Evolutionary conservation across 2,888 invertebrate species (phyloP), one percentile per base, ranked within the genome.

Genomic region (Nycteola revayana): DNA sequence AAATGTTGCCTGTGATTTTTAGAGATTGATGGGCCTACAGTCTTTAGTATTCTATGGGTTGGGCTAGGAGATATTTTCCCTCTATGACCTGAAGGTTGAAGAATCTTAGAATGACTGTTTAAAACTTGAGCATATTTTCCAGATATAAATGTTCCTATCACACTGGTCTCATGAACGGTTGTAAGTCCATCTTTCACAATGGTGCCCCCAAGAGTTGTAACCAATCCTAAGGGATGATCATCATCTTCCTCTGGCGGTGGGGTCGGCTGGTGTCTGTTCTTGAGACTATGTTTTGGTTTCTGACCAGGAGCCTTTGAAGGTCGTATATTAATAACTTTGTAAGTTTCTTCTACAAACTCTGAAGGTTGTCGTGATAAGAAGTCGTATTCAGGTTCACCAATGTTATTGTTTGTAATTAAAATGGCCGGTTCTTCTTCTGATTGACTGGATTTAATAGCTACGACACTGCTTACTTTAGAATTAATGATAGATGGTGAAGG

Each of bases 91-190:
- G 75, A 49, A 17, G 75, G 68, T 43, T 75, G 69, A 37, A 92
- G 76, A 22, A 94, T 81, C 64, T 93, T 93, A 0, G 96, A 95
- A 23, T 94, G 94, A 62, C 95, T 95, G 65, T 95, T 95, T 17
- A 96, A 82, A 6, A 95, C 94, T 81, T 96, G 96, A 1, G 96
- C 96, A 73, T 96, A 96, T 82, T 96, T 96, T 22, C 95, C 95
- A 28, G 94, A 94, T 60, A 96, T 95, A 67, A 93, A 95, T 2
- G 96, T 96, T 11, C 96, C 95, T 58, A 96, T 94, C n/a, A 96
- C 95, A 69, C 94, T 95, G 0, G 96, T 96, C 80, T 96, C 96
- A 66, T 95, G 95, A 3, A 96, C 92, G 0, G 96, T 96, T 3
- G 96, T 96, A 1, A 93, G 81, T 1, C 96, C 96, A 62, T 95